Percentiles rank a stretch among this genome's conserved stretches.
Conservation (phyloP, 2,797 vertebrate genomes). For the Poeciliopsis infans region DNA sequence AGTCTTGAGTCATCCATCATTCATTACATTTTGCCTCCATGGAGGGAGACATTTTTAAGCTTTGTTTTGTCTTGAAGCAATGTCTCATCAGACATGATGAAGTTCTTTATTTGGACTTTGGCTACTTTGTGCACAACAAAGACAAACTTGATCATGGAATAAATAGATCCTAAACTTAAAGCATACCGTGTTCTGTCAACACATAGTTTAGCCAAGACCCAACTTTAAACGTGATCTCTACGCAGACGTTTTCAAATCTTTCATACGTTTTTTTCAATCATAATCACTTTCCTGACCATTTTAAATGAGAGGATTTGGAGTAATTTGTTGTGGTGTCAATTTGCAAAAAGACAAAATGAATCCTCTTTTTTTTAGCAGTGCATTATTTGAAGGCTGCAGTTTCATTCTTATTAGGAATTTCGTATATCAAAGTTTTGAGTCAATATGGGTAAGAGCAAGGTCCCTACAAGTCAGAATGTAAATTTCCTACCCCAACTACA, state of each 20-base stretch:
- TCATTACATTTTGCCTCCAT: neutral
- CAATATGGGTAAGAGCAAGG: too few species aligned
- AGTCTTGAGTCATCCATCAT: neutral
- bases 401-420: neutral
- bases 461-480: neutral
- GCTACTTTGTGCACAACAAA: constrained; percentile 5
- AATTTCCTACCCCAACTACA: neutral
- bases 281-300: neutral
- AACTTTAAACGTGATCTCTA: neutral
- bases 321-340: neutral
- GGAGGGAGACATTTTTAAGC: neutral
- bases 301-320: neutral
- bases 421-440: neutral
- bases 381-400: neutral
- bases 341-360: neutral
- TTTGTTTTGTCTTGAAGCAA: neutral
- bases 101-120: constrained; percentile 1
- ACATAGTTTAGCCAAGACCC: neutral
- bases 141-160: neutral
- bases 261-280: neutral
- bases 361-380: neutral
- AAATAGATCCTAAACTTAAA: neutral
- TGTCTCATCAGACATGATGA: neutral
- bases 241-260: neutral
- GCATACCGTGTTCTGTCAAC: neutral